phyloP scores from a whole-genome alignment of 64 coral and sea anemone genomes.

The Porites lutea region DNA sequence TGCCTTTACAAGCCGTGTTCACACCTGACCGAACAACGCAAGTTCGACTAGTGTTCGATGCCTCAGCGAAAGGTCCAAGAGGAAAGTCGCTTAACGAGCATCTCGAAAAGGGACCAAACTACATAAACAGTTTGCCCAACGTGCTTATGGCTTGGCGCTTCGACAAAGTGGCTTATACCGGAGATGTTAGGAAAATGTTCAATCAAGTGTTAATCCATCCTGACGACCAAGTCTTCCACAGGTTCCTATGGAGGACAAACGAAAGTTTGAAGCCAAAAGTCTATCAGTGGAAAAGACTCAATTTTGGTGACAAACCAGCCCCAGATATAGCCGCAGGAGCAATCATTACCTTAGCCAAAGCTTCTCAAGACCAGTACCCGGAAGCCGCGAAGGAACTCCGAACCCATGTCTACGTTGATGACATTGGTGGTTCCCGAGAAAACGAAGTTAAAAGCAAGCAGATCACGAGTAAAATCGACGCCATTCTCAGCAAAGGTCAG shows the following conservation, averaged over 20 bases:
- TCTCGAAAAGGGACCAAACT: too few relatives aligned
- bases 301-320: constrained; percentile 65
- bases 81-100: too few relatives aligned
- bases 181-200: constrained; percentile 37
- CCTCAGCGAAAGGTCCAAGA: too few relatives aligned
- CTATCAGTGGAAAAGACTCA: constrained; percentile 44
- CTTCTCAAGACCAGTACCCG: constrained; percentile 21
- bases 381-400: constrained; percentile 38
- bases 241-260: too few relatives aligned
- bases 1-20: too few relatives aligned
- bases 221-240: constrained; percentile 56
- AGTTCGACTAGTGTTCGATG: too few relatives aligned
- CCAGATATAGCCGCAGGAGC: constrained; percentile 43
- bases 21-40: too few relatives aligned
- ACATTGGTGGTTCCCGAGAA: constrained; percentile 36
- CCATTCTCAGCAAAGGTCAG: constrained; percentile 19
- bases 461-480: too few relatives aligned
- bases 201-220: constrained; percentile 34
- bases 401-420: constrained; percentile 26
- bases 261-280: not conserved
- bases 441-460: not conserved
- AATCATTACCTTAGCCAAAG: constrained; percentile 28
- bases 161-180: constrained; percentile 17
- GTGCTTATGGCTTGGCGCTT: constrained; percentile 41
- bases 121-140: constrained; percentile 37